Evolutionary conservation across 2,888 invertebrate genomes (phyloP).

Genomic region (Temnothorax ravouxi): DNA sequence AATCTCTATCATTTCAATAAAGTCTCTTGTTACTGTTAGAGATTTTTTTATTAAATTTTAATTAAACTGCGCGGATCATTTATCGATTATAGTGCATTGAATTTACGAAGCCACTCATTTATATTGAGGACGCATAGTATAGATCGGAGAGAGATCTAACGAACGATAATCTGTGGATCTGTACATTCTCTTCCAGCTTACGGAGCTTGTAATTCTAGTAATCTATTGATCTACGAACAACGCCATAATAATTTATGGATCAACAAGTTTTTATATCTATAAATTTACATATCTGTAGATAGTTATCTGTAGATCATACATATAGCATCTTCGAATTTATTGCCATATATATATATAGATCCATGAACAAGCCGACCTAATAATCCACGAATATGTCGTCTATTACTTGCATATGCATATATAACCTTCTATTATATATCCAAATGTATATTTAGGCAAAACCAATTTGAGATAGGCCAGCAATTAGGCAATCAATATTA

Average conservation of each 20-base stretch:
- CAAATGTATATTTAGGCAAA: slow-evolving; percentile 1
- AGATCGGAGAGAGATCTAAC: neutral
- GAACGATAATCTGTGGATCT: slow-evolving; percentile 37
- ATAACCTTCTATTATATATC: slow-evolving; percentile 31
- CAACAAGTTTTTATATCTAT: slow-evolving; percentile 27
- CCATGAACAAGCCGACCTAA: neutral
- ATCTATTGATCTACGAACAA: slow-evolving; percentile 38
- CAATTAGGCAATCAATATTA: slow-evolving; percentile 22
- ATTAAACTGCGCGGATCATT: neutral
- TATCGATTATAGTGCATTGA: neutral
- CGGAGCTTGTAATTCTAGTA: slow-evolving; percentile 16
- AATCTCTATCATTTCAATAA: slow-evolving; percentile 1
- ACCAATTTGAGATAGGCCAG: neutral
- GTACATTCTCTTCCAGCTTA: slow-evolving; percentile 18
- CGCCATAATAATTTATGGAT: slow-evolving; percentile 22
- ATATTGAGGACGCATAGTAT: neutral
- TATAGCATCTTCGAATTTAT: slow-evolving; percentile 32
- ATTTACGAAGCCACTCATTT: neutral
- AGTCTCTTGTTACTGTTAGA: neutral
- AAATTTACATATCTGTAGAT: slow-evolving; percentile 43
- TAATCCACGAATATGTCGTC: slow-evolving; percentile 21
- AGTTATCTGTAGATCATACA: slow-evolving; percentile 17
- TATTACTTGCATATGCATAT: neutral
- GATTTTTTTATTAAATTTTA: neutral
- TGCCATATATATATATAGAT: neutral